Evolutionary conservation across 2,797 vertebrate genomes (phyloP).

Genomic region (Anguilla obscura): DNA sequence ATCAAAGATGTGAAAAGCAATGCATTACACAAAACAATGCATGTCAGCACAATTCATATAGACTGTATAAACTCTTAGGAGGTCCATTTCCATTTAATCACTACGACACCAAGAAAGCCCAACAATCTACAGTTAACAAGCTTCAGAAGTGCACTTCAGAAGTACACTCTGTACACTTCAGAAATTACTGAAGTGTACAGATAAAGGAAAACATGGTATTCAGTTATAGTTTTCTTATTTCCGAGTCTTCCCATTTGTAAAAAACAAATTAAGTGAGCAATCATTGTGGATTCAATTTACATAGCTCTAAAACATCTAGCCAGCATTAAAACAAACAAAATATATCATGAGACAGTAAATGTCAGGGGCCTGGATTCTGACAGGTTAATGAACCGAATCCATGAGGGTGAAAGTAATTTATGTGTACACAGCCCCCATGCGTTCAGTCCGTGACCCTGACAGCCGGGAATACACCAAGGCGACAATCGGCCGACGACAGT

Average conservation of each 20-base stretch:
- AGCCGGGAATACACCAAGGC: no score
- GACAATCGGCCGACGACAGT: no score
- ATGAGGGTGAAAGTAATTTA: neutral
- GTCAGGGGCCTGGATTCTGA: neutral
- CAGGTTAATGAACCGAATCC: constrained; percentile 19
- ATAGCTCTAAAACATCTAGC: neutral
- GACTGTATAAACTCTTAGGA: constrained; percentile 56
- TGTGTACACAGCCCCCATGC: no score
- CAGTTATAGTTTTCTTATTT: constrained; percentile 19
- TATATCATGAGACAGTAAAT: neutral
- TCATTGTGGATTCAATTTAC: neutral
- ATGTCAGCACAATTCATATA: constrained; percentile 50
- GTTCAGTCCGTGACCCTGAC: no score
- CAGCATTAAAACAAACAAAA: neutral
- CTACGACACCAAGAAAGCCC: constrained; percentile 44
- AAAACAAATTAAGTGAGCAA: neutral
- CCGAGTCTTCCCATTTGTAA: neutral
- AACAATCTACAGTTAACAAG: constrained; percentile 60
- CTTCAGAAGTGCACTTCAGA: no score
- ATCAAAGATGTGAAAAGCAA: neutral
- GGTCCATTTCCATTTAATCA: constrained; percentile 62
- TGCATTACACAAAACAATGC: constrained; percentile 44
- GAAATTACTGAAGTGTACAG: neutral
- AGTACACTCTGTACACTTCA: no score
- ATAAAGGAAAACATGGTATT: constrained; percentile 53